phyloP scores from a whole-genome alignment of 2,113 vertebrate species.

The Silurus asotus region DNA sequence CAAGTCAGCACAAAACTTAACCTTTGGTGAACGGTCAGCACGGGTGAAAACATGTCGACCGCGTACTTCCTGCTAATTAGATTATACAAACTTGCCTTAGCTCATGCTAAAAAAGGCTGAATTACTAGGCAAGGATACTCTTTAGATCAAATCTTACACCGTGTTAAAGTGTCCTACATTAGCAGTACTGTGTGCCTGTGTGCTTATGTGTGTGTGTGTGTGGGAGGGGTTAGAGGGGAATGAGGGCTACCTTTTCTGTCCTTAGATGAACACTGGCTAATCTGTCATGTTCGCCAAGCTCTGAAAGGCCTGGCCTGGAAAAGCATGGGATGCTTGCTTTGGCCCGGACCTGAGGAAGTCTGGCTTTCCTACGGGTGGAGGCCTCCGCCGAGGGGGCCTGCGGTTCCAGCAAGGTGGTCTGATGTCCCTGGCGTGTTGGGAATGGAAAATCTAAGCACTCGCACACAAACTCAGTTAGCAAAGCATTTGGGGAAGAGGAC shows the following conservation, averaged over 20 bases:
- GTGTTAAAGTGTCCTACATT: background rate
- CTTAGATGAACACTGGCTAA: constrained; percentile 46
- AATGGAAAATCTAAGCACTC: constrained; percentile 57
- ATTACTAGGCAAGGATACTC: background rate
- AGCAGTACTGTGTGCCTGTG: background rate
- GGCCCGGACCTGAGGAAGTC: constrained; percentile 50
- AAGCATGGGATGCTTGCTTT: constrained; percentile 53
- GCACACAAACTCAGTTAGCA: constrained; percentile 18
- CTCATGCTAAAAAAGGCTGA: constrained; percentile 1
- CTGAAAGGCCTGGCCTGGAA: constrained; percentile 41
- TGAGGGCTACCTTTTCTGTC: constrained; percentile 40
- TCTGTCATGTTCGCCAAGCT: constrained; percentile 33
- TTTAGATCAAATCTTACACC: background rate
- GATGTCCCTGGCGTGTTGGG: constrained; percentile 42
- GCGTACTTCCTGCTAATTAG: constrained; percentile 27
- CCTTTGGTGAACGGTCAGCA: constrained; percentile 34
- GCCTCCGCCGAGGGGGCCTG: constrained; percentile 40
- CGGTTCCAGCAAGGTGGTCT: constrained; percentile 56
- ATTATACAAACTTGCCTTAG: constrained; percentile 8
- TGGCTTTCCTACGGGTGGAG: constrained; percentile 51
- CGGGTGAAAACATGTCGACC: constrained; percentile 28
- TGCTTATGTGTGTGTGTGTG: background rate
- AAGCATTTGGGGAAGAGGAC: constrained; percentile 5
- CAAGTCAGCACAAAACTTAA: constrained; percentile 35
- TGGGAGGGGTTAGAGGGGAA: background rate